A percentile compares a stretch with the other conserved stretches of the same genome.
Conservation (phyloP, 2,113 vertebrate species). For the Formicarius rufipectus region DNA sequence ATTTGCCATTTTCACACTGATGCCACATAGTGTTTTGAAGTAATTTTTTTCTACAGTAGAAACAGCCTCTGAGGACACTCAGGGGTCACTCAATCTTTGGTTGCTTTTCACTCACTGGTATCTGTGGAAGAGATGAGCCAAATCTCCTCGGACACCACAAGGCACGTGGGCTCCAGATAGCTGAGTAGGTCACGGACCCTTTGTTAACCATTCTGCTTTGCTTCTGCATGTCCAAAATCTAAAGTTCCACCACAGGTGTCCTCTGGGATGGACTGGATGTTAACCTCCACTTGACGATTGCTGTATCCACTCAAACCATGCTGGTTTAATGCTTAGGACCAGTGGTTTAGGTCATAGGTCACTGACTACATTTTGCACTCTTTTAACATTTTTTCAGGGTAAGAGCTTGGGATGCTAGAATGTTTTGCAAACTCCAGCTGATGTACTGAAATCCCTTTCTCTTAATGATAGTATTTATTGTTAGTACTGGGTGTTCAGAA, state of each 20-base stretch:
- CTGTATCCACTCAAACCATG: neutral
- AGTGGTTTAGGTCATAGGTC: neutral
- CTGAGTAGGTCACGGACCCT: too few species aligned
- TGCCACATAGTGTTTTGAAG: neutral
- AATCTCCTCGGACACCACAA: neutral
- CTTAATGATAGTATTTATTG: neutral
- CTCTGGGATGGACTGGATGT: neutral
- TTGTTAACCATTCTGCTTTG: neutral
- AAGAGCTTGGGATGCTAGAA: neutral
- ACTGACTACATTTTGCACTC: neutral
- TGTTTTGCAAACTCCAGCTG: neutral
- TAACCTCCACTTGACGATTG: neutral
- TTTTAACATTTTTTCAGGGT: neutral
- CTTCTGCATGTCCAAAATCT: fast-evolving
- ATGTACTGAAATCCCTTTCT: neutral
- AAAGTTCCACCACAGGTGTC: neutral
- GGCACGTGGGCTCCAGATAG: neutral
- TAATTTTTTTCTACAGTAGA: neutral
- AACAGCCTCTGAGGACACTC: neutral
- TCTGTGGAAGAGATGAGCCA: neutral
- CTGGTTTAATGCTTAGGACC: neutral
- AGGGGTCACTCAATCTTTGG: neutral
- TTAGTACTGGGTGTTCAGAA: neutral
- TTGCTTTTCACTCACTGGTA: neutral
- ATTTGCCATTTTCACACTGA: neutral